phyloP scores from a whole-genome alignment of 2,113 vertebrate species.

The Neofelis nebulosa region DNA sequence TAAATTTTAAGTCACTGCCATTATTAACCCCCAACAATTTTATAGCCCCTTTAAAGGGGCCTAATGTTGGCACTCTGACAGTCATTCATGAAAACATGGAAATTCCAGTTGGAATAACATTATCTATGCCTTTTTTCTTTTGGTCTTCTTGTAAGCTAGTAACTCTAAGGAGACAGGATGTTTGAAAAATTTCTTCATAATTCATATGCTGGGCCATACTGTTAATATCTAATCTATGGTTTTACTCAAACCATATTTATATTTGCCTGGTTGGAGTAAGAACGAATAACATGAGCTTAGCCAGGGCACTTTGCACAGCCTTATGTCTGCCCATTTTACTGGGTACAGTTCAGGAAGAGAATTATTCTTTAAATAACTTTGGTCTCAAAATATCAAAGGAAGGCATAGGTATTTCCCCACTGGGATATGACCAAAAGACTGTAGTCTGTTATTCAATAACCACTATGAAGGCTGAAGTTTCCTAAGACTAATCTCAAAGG shows the following conservation, averaged over 20 bases:
- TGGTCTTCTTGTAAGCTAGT: background rate
- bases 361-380: background rate
- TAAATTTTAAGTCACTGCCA: background rate
- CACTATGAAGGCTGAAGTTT: background rate
- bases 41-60: background rate
- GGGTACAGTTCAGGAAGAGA: background rate
- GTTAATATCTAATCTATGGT: background rate
- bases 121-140: background rate
- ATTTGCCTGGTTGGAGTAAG: conserved; percentile 5
- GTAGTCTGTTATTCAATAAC: background rate
- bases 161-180: background rate
- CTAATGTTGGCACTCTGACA: background rate
- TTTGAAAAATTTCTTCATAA: background rate
- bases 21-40: background rate
- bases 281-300: background rate
- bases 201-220: background rate
- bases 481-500: background rate
- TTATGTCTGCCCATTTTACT: background rate
- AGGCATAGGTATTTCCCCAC: background rate
- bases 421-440: background rate
- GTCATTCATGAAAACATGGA: background rate
- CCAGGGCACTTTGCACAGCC: background rate
- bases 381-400: background rate
- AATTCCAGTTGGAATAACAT: background rate
- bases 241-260: background rate